Base-by-base conservation (phyloP, 2,797 vertebrate species). In the Hapalemur alaotrensis region DNA sequence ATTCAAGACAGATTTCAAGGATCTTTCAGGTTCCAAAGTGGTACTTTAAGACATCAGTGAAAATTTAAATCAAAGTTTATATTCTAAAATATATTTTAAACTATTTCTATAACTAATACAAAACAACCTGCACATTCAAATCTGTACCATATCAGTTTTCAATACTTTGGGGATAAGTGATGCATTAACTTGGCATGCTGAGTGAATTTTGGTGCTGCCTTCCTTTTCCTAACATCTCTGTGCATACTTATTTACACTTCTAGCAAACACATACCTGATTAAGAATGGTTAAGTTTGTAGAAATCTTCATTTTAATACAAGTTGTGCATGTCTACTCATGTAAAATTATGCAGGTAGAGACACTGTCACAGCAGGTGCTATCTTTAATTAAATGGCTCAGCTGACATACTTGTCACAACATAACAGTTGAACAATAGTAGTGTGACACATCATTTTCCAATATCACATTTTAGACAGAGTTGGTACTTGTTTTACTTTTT, bases 31-130 rank as follows among this genome's bases (percentile, higher is more conserved):
- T 94, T 93, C 82, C 69, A 95, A 80, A 75, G 7, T 91, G 17
- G 63, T 85, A 88, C 9, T 90, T 84, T 25, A 95, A 95, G 17
- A 28, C 18, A 89, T 41, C 72, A 97, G n/a, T 93, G 22, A 73
- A 95, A 69, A 79, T 89, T 73, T 80, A 79, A 95, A 73, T 72
- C 30, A 32, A 50, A 76, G 28, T 78, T 84, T 93, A 81, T 5
- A 95, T 67, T 94, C 22, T 79, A 70, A 91, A 79, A 41, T 69
- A 52, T 59, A 85, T 35, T 80, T 80, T 30, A 95, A 95, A 41
- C 30, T 69, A 83, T 78, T 82, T 95, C 70, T 78, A 84, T 25
- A 81, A 91, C 25, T 65, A 87, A 89, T 8, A 54, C 17, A 70
- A 84, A 92, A 54, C 46, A 92, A 70, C 20, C 76, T 78, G 15